Conservation (phyloP, 2,888 invertebrate species). For the Parochlus steinenii region DNA sequence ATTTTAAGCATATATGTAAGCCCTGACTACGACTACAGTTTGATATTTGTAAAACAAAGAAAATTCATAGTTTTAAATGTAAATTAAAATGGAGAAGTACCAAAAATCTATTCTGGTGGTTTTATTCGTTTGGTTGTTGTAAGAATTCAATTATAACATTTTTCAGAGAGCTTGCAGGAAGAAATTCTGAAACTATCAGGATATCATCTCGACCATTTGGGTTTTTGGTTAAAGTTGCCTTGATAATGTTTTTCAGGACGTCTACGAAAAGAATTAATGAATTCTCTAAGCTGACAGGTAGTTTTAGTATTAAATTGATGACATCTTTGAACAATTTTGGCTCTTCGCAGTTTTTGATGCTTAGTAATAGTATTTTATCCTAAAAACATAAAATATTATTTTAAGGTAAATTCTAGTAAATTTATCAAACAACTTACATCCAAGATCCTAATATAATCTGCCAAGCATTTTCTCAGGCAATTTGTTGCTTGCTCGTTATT, state of each 20-base stretch:
- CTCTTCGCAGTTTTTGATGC: neutral
- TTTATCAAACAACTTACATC: constrained; percentile 1
- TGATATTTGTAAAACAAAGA: no score
- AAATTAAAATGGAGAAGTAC: no score
- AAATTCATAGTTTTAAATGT: no score
- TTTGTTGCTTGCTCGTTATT: constrained; percentile 1
- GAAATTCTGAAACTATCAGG: no score
- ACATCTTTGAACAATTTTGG: neutral
- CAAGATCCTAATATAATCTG: constrained; percentile 5
- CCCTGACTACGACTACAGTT: no score
- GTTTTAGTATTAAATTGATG: constrained; percentile 2
- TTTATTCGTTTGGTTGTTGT: no score
- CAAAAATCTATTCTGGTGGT: no score
- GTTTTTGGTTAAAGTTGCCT: no score
- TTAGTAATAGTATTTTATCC: constrained; percentile 6
- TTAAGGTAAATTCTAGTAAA: neutral
- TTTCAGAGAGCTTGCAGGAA: no score
- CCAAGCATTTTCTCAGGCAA: constrained; percentile 7
- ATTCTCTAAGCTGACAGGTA: constrained; percentile 1
- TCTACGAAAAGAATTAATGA: constrained; percentile 7
- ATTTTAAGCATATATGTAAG: no score
- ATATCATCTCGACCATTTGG: no score
- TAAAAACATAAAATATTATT: neutral
- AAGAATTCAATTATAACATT: no score
- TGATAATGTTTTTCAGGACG: neutral